Evolutionary conservation across 2,113 vertebrate genomes (phyloP).

Genomic region (Tragelaphus scriptus): DNA sequence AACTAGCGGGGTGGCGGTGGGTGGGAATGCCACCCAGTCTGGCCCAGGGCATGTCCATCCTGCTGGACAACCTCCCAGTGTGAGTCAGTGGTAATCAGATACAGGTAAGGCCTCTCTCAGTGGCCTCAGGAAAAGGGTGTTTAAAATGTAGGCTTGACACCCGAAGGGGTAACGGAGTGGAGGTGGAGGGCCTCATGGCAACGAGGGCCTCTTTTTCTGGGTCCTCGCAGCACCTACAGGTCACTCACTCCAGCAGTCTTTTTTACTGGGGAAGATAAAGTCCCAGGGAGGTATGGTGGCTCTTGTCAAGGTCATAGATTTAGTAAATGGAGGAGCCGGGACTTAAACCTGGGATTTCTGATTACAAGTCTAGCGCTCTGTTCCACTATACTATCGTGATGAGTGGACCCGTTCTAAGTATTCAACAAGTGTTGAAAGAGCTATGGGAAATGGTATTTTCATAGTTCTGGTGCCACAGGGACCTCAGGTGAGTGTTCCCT

Average conservation of each 20-base stretch:
- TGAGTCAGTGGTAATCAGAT: background rate
- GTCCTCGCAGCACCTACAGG: background rate
- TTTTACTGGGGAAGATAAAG: background rate
- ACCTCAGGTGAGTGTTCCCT: background rate
- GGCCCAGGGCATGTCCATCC: background rate
- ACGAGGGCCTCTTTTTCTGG: background rate
- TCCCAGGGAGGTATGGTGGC: background rate
- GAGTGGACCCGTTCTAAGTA: background rate
- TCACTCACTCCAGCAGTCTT: background rate
- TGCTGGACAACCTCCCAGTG: background rate
- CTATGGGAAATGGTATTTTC: background rate
- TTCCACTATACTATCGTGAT: background rate
- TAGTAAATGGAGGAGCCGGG: background rate
- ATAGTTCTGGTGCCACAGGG: background rate
- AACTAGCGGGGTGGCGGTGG: background rate
- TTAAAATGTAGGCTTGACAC: background rate
- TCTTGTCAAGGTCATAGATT: background rate
- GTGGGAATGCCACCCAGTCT: background rate
- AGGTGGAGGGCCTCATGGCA: background rate
- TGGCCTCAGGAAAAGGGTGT: background rate
- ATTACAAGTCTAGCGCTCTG: background rate
- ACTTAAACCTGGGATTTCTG: background rate
- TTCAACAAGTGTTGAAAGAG: background rate
- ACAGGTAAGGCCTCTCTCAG: background rate
- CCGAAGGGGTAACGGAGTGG: background rate